Evolutionary conservation across 1,140 invertebrate species (phyloP).

Genomic region (Melitaea cinxia): DNA sequence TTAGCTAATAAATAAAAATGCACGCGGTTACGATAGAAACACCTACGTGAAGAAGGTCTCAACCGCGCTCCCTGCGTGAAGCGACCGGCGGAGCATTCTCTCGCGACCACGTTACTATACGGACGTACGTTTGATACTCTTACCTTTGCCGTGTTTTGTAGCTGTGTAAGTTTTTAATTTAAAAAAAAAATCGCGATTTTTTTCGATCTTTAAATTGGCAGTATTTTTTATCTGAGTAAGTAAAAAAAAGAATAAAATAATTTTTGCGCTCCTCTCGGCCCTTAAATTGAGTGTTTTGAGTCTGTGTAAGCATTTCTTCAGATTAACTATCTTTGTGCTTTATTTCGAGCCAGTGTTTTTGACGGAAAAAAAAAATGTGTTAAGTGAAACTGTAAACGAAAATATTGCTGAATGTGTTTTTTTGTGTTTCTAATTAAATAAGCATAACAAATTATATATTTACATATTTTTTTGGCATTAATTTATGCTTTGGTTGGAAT

Average conservation of each 20-base stretch:
- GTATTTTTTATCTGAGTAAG: too few relatives aligned
- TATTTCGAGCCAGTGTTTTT: constrained; percentile 27
- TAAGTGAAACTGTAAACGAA: background rate
- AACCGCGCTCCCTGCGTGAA: constrained; percentile 27
- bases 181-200: background rate
- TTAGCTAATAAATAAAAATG: too few relatives aligned
- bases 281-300: too few relatives aligned
- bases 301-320: too few relatives aligned
- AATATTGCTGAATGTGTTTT: constrained; percentile 7
- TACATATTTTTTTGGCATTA: background rate
- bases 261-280: too few relatives aligned
- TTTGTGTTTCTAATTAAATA: background rate
- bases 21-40: too few relatives aligned
- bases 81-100: constrained; percentile 43
- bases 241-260: too few relatives aligned
- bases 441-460: background rate
- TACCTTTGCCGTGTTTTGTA: constrained; percentile 5
- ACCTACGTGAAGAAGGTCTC: background rate
- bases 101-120: constrained; percentile 37
- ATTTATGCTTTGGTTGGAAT: too few relatives aligned
- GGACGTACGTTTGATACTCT: constrained; percentile 29
- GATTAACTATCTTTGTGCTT: too few relatives aligned
- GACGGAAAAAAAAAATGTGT: constrained; percentile 1
- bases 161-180: background rate
- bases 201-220: constrained; percentile 6